phyloP scores from a whole-genome alignment of 53 echinoderm and acorn worm genomes.

The Echinometra lucunter region DNA sequence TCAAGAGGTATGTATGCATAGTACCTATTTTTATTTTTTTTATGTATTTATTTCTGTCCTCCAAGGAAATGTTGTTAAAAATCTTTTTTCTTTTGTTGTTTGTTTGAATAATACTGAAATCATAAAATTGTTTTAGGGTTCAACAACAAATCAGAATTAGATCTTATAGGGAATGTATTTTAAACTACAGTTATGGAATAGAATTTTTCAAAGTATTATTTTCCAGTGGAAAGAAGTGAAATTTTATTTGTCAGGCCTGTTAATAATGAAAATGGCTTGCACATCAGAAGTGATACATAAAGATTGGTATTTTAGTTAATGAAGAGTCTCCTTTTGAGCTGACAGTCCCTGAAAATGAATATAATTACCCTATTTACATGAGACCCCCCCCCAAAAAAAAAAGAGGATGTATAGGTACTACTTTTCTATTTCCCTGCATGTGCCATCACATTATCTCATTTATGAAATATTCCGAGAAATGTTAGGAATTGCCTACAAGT shows the following conservation, averaged over 20 bases:
- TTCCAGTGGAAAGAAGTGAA: neutral
- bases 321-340: neutral
- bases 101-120: too few species aligned
- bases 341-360: neutral
- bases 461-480: neutral
- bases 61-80: neutral
- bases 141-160: neutral
- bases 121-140: neutral
- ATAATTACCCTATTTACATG: neutral
- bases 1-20: slow-evolving; percentile 53
- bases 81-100: too few species aligned
- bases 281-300: neutral
- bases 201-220: neutral
- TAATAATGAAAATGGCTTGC: neutral
- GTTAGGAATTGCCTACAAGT: neutral
- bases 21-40: slow-evolving; percentile 27
- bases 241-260: neutral
- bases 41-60: neutral
- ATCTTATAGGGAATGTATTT: neutral
- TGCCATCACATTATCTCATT: neutral
- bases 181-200: neutral
- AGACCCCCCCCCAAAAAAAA: too few species aligned
- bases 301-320: neutral
- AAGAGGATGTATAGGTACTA: neutral
- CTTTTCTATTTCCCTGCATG: neutral